Percentiles rank a stretch among this genome's conserved stretches.
Conservation (phyloP, 2,888 invertebrate genomes). For the Ypsolopha sequella region DNA sequence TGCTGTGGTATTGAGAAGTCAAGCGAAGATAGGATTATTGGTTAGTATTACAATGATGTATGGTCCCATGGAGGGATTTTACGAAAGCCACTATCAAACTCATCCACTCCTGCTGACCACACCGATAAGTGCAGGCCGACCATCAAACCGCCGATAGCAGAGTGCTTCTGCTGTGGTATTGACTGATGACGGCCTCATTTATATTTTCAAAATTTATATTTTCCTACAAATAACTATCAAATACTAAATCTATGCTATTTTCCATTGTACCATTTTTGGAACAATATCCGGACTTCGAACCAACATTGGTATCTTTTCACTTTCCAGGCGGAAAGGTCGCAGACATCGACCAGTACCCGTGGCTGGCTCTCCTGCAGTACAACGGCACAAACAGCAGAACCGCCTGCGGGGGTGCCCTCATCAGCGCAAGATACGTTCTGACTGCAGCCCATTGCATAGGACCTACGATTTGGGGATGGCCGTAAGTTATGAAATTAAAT, state of each 20-base stretch:
- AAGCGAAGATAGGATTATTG: slow-evolving; percentile 9
- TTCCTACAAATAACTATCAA: no score
- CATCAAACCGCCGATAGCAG: slow-evolving; percentile 8
- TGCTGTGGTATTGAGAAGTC: slow-evolving; percentile 12
- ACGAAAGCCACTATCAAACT: no score
- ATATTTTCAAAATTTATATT: no score
- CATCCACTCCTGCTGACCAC: not conserved
- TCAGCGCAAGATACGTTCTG: slow-evolving; percentile 43
- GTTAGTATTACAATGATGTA: slow-evolving; percentile 1
- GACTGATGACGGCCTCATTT: no score
- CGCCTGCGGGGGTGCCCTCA: slow-evolving; percentile 48
- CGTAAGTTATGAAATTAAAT: slow-evolving; percentile 36
- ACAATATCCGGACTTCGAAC: no score
- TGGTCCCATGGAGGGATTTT: no score
- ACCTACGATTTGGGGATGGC: slow-evolving; percentile 23
- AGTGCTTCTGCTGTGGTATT: slow-evolving; percentile 11
- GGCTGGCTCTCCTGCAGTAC: slow-evolving; percentile 54
- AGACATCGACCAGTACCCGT: slow-evolving; percentile 52
- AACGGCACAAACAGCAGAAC: slow-evolving; percentile 2
- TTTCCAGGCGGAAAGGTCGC: slow-evolving; percentile 34
- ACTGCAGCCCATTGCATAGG: slow-evolving; percentile 58
- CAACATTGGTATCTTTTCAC: no score
- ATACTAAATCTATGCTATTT: no score
- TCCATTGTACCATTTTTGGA: no score
- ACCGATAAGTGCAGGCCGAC: slow-evolving; percentile 7